A percentile compares a stretch with the other conserved stretches of the same genome.
phyloP scores from a whole-genome alignment of 2,888 invertebrate genomes.

The Apamea monoglypha region DNA sequence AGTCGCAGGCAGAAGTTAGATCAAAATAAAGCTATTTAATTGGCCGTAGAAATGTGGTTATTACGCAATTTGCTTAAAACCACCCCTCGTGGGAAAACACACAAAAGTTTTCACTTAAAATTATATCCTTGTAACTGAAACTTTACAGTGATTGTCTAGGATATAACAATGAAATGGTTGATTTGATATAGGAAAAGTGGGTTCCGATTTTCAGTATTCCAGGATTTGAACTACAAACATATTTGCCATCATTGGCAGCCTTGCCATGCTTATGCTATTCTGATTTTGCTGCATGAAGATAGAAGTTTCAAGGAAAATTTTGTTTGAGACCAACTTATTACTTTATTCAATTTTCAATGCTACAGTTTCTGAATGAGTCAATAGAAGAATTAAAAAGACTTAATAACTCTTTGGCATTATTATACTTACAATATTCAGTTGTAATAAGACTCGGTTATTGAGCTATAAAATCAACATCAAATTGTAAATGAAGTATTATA shows the following conservation, averaged over 20 bases:
- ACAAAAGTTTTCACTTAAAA: slow-evolving; percentile 7
- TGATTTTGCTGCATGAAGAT: not conserved
- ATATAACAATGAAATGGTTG: not conserved
- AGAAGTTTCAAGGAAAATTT: not conserved
- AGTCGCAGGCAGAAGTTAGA: not conserved
- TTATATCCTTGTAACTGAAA: not conserved
- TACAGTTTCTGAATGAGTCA: not conserved
- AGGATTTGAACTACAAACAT: not conserved
- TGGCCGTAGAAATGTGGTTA: not conserved
- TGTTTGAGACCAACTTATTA: not conserved
- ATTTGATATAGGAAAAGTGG: not conserved
- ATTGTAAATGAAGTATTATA: slow-evolving; percentile 5
- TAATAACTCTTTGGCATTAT: not conserved
- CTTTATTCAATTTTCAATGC: not conserved
- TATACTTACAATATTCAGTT: slow-evolving; percentile 8
- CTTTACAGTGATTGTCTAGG: not conserved
- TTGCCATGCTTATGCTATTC: not conserved
- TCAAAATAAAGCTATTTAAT: slow-evolving; percentile 11
- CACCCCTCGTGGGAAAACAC: slow-evolving; percentile 32
- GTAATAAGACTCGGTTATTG: slow-evolving; percentile 7
- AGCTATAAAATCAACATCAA: slow-evolving; percentile 32
- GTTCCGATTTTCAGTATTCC: not conserved
- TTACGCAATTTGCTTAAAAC: slow-evolving; percentile 25
- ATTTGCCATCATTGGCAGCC: not conserved
- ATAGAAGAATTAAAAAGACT: not conserved